Evolutionary conservation across 2,113 vertebrate species (phyloP).

Genomic region (Neolamprologus falcicula): DNA sequence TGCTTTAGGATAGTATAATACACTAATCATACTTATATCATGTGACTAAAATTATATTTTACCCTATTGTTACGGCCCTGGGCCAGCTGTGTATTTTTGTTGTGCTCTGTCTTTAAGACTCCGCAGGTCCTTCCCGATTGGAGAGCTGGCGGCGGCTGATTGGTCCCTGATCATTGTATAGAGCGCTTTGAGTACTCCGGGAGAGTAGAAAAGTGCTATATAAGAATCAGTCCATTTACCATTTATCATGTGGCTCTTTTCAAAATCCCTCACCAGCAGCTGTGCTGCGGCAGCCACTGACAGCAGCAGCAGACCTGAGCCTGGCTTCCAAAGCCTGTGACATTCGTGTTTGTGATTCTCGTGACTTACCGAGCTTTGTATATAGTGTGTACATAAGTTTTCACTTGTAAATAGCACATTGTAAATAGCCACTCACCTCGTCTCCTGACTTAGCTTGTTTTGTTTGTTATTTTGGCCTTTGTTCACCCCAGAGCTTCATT

Average conservation of each 20-base stretch:
- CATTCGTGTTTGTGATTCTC: background rate
- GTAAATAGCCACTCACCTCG: background rate
- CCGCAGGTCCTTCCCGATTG: background rate
- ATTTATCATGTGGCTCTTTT: background rate
- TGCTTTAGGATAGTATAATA: background rate
- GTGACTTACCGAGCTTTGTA: background rate
- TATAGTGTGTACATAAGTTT: background rate
- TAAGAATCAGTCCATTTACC: background rate
- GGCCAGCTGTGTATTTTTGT: background rate
- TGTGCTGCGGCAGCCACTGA: background rate
- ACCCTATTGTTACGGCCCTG: accelerated
- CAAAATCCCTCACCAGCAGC: background rate
- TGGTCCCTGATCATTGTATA: background rate
- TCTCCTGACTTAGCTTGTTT: background rate
- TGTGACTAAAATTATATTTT: accelerated
- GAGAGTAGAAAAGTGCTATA: background rate
- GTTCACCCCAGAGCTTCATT: background rate
- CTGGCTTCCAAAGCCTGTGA: background rate
- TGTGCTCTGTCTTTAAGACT: background rate
- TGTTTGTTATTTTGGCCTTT: background rate
- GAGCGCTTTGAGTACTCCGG: background rate
- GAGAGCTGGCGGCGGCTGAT: accelerated
- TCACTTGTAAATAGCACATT: background rate
- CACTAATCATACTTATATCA: background rate
- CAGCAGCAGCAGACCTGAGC: background rate